phyloP scores from a whole-genome alignment of 2,797 vertebrate species.

The Rhadinocentrus ornatus region DNA sequence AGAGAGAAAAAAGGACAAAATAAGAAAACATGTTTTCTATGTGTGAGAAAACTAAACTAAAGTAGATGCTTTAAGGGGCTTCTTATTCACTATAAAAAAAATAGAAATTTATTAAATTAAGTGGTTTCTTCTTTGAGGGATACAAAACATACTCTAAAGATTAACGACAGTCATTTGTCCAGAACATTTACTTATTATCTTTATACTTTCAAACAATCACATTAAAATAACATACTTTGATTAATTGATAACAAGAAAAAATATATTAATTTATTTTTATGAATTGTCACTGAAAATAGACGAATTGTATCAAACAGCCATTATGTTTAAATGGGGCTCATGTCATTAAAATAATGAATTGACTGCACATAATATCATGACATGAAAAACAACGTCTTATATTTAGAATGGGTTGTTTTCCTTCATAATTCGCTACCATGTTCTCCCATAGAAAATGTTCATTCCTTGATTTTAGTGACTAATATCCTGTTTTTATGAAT shows the following conservation, averaged over 20 bases:
- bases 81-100: conserved; percentile 47
- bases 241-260: background rate
- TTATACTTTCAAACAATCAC: background rate
- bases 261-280: background rate
- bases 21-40: conserved; percentile 53
- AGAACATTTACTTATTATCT: background rate
- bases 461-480: no score
- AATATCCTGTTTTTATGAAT: no score
- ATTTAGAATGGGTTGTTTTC: no score
- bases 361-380: no score
- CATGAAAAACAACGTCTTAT: no score
- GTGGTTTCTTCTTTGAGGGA: conserved; percentile 47
- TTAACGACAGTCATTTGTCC: conserved; percentile 33
- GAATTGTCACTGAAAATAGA: background rate
- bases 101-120: conserved; percentile 60
- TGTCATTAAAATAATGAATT: no score
- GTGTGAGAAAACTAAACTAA: conserved; percentile 34
- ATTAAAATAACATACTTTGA: background rate
- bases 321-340: no score
- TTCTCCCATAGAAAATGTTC: no score
- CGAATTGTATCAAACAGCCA: background rate
- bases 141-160: conserved; percentile 49
- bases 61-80: conserved; percentile 29
- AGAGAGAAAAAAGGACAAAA: conserved; percentile 29
- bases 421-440: no score